Conservation (phyloP, 2,888 invertebrate species). For the Scaptomyza caliginosa region DNA sequence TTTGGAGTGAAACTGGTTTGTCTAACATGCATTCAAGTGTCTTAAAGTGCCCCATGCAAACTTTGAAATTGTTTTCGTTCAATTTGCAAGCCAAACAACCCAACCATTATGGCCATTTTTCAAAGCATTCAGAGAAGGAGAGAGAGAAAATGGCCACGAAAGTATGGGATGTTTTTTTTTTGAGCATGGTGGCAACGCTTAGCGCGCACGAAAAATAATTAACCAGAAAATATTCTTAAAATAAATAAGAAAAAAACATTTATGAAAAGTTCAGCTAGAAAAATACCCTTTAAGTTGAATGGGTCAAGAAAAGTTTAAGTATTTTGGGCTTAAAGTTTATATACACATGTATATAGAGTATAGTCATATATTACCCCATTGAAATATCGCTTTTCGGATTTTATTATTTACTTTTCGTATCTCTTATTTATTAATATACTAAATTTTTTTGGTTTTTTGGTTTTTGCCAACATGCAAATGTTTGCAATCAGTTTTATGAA, state of each 20-base stretch:
- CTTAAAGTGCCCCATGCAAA: slow-evolving; percentile 60
- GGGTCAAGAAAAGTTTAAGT: too few species aligned
- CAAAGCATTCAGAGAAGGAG: neutral
- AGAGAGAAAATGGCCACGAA: neutral
- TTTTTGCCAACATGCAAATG: slow-evolving; percentile 21
- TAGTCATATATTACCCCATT: slow-evolving; percentile 2
- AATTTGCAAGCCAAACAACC: slow-evolving; percentile 74
- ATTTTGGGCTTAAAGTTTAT: neutral
- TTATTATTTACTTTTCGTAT: slow-evolving; percentile 9
- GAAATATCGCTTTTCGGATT: neutral
- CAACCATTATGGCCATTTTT: slow-evolving; percentile 65
- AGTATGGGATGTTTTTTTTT: neutral
- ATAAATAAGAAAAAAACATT: neutral
- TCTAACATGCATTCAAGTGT: slow-evolving; percentile 58
- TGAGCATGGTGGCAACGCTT: slow-evolving; percentile 10
- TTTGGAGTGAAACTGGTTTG: slow-evolving; percentile 21
- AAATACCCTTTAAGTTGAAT: neutral
- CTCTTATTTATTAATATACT: neutral
- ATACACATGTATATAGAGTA: neutral
- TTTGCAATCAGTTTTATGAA: slow-evolving; percentile 39
- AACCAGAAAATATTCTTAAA: slow-evolving; percentile 2
- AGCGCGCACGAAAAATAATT: slow-evolving; percentile 37
- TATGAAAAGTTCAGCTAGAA: too few species aligned
- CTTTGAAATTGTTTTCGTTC: slow-evolving; percentile 76
- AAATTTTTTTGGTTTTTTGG: neutral